Evolutionary conservation across 2,797 vertebrate genomes (phyloP), one percentile per base, ranked within the genome.

Genomic region (Thripadectes ignobilis): DNA sequence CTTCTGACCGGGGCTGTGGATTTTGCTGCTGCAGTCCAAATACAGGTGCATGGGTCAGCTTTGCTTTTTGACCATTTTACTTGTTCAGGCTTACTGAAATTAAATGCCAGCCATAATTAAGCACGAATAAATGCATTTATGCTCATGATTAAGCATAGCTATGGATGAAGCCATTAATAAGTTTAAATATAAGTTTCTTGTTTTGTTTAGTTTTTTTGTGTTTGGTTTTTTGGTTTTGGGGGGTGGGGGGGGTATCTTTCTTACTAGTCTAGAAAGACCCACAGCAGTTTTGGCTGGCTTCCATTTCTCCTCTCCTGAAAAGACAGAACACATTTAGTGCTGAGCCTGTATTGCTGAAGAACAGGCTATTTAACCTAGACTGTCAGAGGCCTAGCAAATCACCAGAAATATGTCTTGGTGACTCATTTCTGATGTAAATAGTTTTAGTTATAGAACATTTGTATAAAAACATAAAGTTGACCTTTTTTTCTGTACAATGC

Each of bases 361-460:
- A 14, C 12, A 55, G 32, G 4, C 18, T 67, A 8, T 74, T 74
- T 85, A 52, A 23, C 36, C 59, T 61, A 45, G 4, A 23, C 32
- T 63, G 21, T 27, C 85, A 41, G 14, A 82, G 15, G 72, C 32
- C 16, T 79, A 69, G 48, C 74, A 96, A 96, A 95, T 80, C 94
- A 81, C 52, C 77, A 96, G 45, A 88, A 87, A 85, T 94, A 32
- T 89, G 41, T 23, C 34, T 91, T 94, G 34, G 32, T 87, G 38
- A 89, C 54, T 81, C 24, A 48, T 41, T 89, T 68, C 72, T 78
- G 8, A 59, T 75, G 55, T 58, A 52, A 88, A 88, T 65, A 81
- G 12, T 83, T 81, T 65, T 88, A 89, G 75, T 94, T 85, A 34
- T 55, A 82, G 66, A 69, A 27, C 7, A 10, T 10, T 9, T 36